Evolutionary conservation across 1,140 invertebrate species (phyloP), one percentile per base, ranked within the genome.

Genomic region (Neomicropteryx cornuta): DNA sequence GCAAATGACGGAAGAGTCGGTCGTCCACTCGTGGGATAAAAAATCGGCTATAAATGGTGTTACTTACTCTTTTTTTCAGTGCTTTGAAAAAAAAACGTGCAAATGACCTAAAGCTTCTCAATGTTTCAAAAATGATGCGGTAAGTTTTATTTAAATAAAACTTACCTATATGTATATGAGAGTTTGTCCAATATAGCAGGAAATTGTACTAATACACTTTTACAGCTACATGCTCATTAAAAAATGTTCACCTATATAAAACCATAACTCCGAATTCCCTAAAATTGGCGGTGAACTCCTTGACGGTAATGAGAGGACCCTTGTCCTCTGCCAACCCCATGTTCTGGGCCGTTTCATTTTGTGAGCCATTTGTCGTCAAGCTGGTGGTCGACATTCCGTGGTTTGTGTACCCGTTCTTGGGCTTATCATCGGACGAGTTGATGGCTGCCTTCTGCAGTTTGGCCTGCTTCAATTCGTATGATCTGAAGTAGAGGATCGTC

Each of bases 401-500:
- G 41, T 63, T 65, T 8, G 56, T 53, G 43, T 52, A 65, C 19
- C 53, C 59, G 46, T 62, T 60, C 14, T 53, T 41, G 39, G 55
- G 55, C 44, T 65, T 65, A 27, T 62, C 58, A 34, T 44, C 55
- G 50, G 18, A 41, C 21, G 37, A 39, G 39, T 46, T 34, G 23
- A 23, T 36, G 42, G 23, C 34, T 32, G n/a, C 49, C 41, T 29
- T 48, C 36, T 14, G 36, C 8, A 39, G 14, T 22, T 49, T 55
- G 51, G 28, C 46, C 43, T 30, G 39, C 60, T 53, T 70, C 55
- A 47, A 65, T 40, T 68, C 71, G 55, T 72, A 65, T 21, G 69
- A 74, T 53, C 75, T 75, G 49, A 77, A 77, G 60, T 76, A 87
- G 1, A 81, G 61, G 34, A 86, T 72, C 0, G 83, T 83, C 5